Evolutionary conservation across 1,140 invertebrate genomes (phyloP), one percentile per base, ranked within the genome.

Genomic region (Cotesia vestalis): DNA sequence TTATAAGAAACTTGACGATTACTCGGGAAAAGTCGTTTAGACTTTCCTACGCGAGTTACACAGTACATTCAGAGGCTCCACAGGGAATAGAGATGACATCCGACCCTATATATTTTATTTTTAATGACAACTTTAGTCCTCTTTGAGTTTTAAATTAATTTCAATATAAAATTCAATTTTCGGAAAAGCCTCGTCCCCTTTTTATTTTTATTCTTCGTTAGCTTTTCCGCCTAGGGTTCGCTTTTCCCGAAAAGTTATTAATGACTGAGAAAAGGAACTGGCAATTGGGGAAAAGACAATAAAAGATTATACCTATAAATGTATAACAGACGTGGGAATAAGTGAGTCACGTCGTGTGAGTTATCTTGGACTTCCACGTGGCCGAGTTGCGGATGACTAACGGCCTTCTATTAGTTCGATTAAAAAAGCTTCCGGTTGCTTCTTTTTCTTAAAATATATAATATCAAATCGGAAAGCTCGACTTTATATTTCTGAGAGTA

Each of bases 1-100:
- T 55, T 52, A 66, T 66, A 63, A 57, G 61, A 72, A 69, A 75
- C 55, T 75, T 66, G 35, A 36, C 53, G 52, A 72, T 70, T 75
- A 69, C 55, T 66, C 70, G 6, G n/a, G 14, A 64, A 60, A 73
- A 59, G 60, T 73, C 61, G 53, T 52, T 59, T 73, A 64, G 46
- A 69, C 60, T 51, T 59, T 64, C 20, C 51, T 55, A 6, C 4
- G 11, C 40, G 8, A 38, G 20, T n/a, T n/a, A n/a, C 35, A 36
- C n/a, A 14, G 12, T 36, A 27, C 36, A 34, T 34, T 14, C 62
- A 36, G 60, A 12, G 5, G 6, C 6, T 63, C 61, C n/a, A 40
- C 2, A 5, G 61, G 36, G 61, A 63, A 63, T 63, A 40, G 9
- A 55, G 12, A 14, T 55, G 53, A 55, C 53, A 17, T n/a, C 40